Conservation (phyloP, 2,888 invertebrate genomes). For the Mylabris sibirica region DNA sequence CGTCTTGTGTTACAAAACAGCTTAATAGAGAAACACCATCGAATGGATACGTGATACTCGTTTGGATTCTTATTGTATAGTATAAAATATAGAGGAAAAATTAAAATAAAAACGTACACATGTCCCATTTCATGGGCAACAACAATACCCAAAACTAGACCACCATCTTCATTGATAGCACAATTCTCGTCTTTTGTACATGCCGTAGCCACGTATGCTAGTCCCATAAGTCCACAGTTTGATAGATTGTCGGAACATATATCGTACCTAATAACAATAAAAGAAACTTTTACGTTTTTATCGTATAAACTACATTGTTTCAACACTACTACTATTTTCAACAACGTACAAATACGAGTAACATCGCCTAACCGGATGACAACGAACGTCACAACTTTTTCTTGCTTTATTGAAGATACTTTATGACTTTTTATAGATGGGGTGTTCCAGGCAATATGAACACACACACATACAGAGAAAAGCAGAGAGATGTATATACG, state of each 20-base stretch:
- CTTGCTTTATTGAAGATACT: slow-evolving; percentile 30
- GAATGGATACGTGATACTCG: background rate
- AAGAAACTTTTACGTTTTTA: slow-evolving; percentile 25
- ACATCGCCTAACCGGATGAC: background rate
- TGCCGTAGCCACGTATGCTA: slow-evolving; percentile 73
- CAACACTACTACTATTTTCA: background rate
- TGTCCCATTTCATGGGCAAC: slow-evolving; percentile 76
- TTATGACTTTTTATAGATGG: slow-evolving; percentile 28
- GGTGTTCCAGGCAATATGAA: slow-evolving; percentile 22
- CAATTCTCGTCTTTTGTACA: slow-evolving; percentile 70
- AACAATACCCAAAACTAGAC: slow-evolving; percentile 69
- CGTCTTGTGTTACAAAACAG: background rate
- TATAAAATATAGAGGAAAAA: slow-evolving; percentile 20
- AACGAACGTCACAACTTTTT: slow-evolving; percentile 21
- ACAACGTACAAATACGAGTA: background rate
- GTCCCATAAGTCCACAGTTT: slow-evolving; percentile 68
- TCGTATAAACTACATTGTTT: background rate
- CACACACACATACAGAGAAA: too few species aligned
- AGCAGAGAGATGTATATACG: background rate
- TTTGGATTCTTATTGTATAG: too few species aligned
- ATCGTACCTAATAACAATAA: slow-evolving; percentile 60
- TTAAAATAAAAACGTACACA: slow-evolving; percentile 64
- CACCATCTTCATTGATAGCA: slow-evolving; percentile 74
- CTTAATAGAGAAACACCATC: background rate
- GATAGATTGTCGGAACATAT: slow-evolving; percentile 63